Conservation (phyloP, 2,113 vertebrate species). For the Perognathus longimembris region DNA sequence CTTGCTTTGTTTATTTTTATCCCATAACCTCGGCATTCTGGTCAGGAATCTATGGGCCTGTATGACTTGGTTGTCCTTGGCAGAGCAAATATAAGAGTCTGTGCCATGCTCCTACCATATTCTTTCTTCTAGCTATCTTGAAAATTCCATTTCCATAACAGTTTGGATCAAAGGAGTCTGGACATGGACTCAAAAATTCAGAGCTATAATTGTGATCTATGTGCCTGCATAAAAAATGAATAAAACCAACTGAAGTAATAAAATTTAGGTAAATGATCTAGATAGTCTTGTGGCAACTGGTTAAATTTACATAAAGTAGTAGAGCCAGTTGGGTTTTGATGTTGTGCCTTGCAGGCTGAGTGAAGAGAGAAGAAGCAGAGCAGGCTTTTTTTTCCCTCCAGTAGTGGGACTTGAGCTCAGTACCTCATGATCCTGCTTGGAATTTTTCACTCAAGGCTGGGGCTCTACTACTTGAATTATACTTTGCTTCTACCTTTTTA, state of each 20-base stretch:
- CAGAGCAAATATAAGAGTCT: not conserved
- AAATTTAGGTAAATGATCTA: slow-evolving; percentile 26
- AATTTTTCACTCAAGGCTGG: too few species aligned
- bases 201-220: not conserved
- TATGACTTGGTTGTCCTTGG: not conserved
- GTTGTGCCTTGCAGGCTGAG: not conserved
- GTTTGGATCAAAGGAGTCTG: not conserved
- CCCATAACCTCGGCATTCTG: not conserved
- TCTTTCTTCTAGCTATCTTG: not conserved
- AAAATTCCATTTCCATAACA: not conserved
- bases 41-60: not conserved
- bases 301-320: not conserved
- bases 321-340: not conserved
- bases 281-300: not conserved
- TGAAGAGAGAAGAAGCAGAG: not conserved
- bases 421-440: too few species aligned
- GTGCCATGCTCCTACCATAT: not conserved
- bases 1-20: not conserved
- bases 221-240: not conserved
- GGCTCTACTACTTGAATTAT: too few species aligned
- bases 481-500: too few species aligned
- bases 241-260: not conserved
- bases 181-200: not conserved
- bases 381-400: not conserved
- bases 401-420: too few species aligned